These are phyloP conservation scores for Lethenteron reissneri DNA, from an alignment of 2,113 vertebrate genomes.

Conservation along the genomic window DNA sequence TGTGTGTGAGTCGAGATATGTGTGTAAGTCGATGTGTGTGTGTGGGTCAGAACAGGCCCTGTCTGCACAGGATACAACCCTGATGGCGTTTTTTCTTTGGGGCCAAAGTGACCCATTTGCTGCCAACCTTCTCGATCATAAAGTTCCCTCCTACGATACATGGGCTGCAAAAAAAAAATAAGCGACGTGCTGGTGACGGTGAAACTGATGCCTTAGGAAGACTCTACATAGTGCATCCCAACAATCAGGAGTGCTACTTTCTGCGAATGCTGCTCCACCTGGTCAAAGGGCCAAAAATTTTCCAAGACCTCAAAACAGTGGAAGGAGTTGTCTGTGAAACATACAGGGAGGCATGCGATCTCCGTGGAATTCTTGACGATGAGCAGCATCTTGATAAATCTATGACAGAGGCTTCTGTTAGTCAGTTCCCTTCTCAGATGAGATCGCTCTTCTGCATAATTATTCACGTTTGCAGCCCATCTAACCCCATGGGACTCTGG, in stretches of 20 bases:
- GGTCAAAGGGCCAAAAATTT: not conserved
- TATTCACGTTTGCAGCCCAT: not conserved
- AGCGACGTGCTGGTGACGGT: not conserved
- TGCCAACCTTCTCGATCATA: not conserved
- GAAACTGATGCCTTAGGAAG: not conserved
- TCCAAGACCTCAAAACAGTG: slow-evolving; percentile 1
- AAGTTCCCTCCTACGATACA: not conserved
- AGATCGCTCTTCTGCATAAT: slow-evolving; percentile 2
- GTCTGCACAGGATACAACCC: not conserved
- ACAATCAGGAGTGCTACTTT: not conserved
- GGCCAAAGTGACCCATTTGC: not conserved
- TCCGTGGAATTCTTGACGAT: not conserved
- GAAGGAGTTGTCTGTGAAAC: slow-evolving; percentile 5
- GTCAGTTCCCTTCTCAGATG: not conserved
- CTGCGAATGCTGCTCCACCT: not conserved
- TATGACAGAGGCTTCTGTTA: slow-evolving; percentile 2
- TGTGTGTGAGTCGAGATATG: too few relatives aligned
- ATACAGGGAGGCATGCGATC: not conserved
- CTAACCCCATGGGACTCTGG: slow-evolving; percentile 1
- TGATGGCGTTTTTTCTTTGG: not conserved
- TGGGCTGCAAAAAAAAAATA: not conserved
- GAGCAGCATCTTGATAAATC: not conserved
- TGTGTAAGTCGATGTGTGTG: too few relatives aligned
- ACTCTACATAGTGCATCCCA: not conserved
- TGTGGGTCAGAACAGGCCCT: not conserved